phyloP scores from a whole-genome alignment of 2,113 vertebrate species.

The Mus pahari region DNA sequence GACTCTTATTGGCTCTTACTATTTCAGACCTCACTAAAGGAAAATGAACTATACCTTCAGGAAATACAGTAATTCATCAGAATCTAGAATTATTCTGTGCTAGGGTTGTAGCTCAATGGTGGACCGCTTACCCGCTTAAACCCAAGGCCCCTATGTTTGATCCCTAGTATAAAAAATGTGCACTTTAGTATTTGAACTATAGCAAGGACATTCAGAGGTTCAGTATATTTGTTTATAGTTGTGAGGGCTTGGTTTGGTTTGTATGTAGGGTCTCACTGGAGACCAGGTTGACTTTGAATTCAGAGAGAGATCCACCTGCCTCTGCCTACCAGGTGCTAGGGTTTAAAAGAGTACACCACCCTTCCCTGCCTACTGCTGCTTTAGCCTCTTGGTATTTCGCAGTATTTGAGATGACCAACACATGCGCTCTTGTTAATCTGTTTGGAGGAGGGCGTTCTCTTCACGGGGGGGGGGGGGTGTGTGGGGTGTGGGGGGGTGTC shows the following conservation, averaged over 20 bases:
- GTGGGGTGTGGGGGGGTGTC: too few species aligned
- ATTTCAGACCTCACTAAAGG: neutral
- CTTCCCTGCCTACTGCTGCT: neutral
- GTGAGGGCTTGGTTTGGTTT: neutral
- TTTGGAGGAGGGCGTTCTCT: neutral
- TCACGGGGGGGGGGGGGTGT: too few species aligned
- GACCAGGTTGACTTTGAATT: neutral
- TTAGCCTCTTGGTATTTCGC: constrained; percentile 2
- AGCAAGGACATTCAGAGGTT: neutral
- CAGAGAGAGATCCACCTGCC: neutral
- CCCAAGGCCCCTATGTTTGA: neutral
- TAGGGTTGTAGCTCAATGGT: neutral
- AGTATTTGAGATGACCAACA: neutral
- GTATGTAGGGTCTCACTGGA: neutral
- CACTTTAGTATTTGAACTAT: neutral
- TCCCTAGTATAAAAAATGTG: too few species aligned
- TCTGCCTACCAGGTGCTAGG: neutral
- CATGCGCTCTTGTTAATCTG: neutral
- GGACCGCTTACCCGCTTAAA: neutral
- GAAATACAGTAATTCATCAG: neutral
- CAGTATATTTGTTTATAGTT: neutral
- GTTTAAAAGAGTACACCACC: neutral
- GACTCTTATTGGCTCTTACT: constrained; percentile 18
- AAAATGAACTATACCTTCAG: neutral
- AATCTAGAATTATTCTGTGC: constrained; percentile 3